Percentiles rank a stretch among this genome's conserved stretches.
Conservation (phyloP, 2,113 vertebrate species). For the Platysteira castanea region DNA sequence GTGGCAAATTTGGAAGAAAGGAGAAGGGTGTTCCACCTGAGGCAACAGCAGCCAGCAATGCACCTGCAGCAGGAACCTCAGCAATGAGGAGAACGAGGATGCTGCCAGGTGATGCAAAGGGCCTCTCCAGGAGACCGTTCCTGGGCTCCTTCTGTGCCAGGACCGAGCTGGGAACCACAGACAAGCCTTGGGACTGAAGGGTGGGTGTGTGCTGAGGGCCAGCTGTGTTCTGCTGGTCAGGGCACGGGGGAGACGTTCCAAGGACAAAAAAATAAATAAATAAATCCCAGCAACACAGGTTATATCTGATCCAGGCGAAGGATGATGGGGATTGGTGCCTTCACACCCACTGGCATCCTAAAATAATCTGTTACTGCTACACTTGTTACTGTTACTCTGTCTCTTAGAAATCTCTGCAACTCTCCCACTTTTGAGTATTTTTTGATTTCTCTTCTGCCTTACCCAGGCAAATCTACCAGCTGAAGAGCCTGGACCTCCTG, state of each 20-base stretch:
- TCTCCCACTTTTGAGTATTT: background rate
- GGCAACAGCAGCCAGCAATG: background rate
- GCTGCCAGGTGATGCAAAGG: background rate
- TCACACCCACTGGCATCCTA: constrained; percentile 16
- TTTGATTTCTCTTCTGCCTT: background rate
- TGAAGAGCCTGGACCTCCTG: background rate
- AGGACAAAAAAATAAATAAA: background rate
- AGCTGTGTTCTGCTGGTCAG: background rate
- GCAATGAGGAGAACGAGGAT: background rate
- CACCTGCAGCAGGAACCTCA: background rate
- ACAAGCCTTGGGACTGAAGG: background rate
- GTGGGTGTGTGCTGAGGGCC: background rate
- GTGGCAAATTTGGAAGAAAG: background rate
- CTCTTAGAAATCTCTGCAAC: background rate
- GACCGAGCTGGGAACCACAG: background rate
- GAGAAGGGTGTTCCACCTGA: background rate
- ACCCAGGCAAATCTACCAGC: background rate
- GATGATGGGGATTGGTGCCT: background rate
- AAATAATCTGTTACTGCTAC: constrained; percentile 17
- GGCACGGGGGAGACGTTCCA: background rate
- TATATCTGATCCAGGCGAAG: background rate
- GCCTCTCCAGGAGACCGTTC: background rate
- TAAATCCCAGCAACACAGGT: background rate
- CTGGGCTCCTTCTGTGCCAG: background rate
- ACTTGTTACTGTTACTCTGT: background rate